A percentile compares a stretch with the other conserved stretches of the same genome.
Conservation (phyloP, 2,797 vertebrate species). For the Phrynocephalus guinanensis region DNA sequence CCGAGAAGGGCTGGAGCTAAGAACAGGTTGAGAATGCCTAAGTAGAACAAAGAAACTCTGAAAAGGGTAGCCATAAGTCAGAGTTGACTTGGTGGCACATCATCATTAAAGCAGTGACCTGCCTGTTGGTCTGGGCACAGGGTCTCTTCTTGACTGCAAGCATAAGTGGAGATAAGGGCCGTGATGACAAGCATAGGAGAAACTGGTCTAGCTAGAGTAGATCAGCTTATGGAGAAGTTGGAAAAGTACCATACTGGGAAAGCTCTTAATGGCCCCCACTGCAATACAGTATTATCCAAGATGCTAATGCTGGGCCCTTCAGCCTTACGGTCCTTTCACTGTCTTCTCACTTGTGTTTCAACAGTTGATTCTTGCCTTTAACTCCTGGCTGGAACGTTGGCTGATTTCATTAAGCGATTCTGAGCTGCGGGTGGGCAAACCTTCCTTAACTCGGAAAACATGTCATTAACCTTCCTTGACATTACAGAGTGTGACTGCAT, state of each 20-base stretch:
- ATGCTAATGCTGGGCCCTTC: not conserved
- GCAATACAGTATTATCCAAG: not conserved
- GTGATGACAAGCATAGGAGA: not conserved
- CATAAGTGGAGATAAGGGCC: no score
- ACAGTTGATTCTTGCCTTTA: no score
- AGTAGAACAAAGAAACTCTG: no score
- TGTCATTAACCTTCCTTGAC: slow-evolving; percentile 77
- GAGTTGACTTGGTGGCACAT: no score
- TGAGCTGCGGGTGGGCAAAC: not conserved
- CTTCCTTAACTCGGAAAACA: slow-evolving; percentile 63
- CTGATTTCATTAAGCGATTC: slow-evolving; percentile 75
- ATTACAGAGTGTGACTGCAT: slow-evolving; percentile 77
- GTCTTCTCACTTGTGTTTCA: not conserved
- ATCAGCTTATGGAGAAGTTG: not conserved
- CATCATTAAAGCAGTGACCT: no score
- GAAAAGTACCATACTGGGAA: not conserved
- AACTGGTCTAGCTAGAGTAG: not conserved
- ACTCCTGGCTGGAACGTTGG: slow-evolving; percentile 21
- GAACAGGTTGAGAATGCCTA: no score
- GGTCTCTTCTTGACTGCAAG: no score
- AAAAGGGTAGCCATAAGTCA: no score
- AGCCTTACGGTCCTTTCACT: rapidly evolving
- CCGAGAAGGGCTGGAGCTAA: no score
- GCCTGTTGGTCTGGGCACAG: no score
- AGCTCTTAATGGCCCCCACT: no score